Evolutionary conservation across 2,888 invertebrate genomes (phyloP).

Genomic region (Carabus problematicus): DNA sequence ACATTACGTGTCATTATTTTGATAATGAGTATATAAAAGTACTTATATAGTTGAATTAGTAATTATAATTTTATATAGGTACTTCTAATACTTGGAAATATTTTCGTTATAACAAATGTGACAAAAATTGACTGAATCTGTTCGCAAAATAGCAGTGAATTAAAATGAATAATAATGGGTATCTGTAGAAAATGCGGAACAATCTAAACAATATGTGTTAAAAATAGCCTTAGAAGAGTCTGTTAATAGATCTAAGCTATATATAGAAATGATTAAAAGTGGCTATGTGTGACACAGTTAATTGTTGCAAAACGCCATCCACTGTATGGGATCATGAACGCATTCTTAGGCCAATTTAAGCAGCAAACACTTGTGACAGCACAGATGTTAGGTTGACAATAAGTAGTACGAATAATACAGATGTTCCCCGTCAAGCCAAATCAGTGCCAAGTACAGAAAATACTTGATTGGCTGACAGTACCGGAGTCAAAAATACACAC

Average conservation of each 20-base stretch:
- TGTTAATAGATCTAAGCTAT: conserved; percentile 22
- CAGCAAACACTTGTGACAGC: conserved; percentile 34
- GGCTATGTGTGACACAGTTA: conserved; percentile 25
- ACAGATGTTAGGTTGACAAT: conserved; percentile 36
- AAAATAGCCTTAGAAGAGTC: conserved; percentile 19
- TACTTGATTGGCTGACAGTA: conserved; percentile 26
- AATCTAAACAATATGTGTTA: conserved; percentile 8
- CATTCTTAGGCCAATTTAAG: conserved; percentile 41
- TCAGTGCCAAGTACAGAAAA: conserved; percentile 31
- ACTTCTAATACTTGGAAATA: too few relatives aligned
- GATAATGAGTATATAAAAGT: too few relatives aligned
- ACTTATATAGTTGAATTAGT: too few relatives aligned
- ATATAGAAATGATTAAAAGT: conserved; percentile 39
- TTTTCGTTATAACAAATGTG: too few relatives aligned
- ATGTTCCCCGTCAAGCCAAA: conserved; percentile 35
- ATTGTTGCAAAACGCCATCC: conserved; percentile 27
- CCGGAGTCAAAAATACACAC: too few relatives aligned
- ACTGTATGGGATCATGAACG: conserved; percentile 19
- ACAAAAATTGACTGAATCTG: neutral
- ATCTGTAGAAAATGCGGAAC: neutral
- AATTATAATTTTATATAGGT: too few relatives aligned
- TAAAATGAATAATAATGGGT: neutral
- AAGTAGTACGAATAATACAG: conserved; percentile 34
- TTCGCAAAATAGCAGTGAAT: conserved; percentile 3
- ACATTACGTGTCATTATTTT: too few relatives aligned